phyloP scores from a whole-genome alignment of 1,140 invertebrate species.

The Plectrocnemia conspersa region DNA sequence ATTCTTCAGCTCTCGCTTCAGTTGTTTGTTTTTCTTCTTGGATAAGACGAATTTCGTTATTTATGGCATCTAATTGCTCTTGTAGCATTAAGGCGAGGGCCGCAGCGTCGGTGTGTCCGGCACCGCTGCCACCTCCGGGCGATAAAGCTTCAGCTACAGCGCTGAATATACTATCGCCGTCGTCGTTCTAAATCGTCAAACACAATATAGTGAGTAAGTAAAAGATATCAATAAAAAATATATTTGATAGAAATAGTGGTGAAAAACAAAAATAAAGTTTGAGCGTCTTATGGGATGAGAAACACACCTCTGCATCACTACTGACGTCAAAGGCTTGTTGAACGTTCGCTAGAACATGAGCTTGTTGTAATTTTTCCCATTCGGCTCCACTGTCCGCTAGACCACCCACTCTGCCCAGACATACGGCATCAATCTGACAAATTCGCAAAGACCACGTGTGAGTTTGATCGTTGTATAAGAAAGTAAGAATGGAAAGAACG shows the following conservation, averaged over 20 bases:
- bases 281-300: no score
- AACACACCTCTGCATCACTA: constrained; percentile 68
- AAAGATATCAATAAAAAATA: no score
- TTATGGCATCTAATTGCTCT: constrained; percentile 98
- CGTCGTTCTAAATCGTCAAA: constrained; percentile 52
- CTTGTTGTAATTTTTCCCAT: constrained; percentile 94
- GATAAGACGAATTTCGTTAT: constrained; percentile 95
- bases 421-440: constrained; percentile 43
- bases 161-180: constrained; percentile 69
- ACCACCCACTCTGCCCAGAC: constrained; percentile 29
- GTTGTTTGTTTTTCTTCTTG: constrained; percentile 99
- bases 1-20: constrained; percentile 92
- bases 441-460: neutral
- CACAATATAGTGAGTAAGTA: no score
- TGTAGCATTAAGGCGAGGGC: constrained; percentile 97
- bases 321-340: constrained; percentile 82
- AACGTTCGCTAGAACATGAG: constrained; percentile 87
- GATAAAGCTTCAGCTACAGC: constrained; percentile 66
- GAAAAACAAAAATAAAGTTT: no score
- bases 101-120: constrained; percentile 88
- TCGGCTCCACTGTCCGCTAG: constrained; percentile 51
- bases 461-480: neutral
- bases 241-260: no score
- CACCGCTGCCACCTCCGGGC: constrained; percentile 56
- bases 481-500: neutral